Evolutionary conservation across 2,797 vertebrate species (phyloP).

Genomic region (Hydrophis major): DNA sequence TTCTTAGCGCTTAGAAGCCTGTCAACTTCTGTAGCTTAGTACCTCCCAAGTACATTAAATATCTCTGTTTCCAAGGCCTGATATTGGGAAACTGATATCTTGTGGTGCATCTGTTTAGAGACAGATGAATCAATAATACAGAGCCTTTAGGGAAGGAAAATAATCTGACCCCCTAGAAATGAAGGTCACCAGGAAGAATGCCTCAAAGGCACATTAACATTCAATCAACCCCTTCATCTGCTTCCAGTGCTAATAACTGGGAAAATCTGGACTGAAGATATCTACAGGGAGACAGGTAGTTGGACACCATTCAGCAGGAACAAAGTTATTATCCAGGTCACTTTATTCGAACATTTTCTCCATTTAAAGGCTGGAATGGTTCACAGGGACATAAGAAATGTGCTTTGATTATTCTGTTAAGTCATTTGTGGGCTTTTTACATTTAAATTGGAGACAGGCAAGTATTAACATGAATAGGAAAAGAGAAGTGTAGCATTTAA

Average conservation of each 20-base stretch:
- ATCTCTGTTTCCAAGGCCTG: conserved; percentile 17
- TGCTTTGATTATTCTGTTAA: background rate
- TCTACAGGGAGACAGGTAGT: conserved; percentile 17
- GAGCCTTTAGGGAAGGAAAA: conserved; percentile 54
- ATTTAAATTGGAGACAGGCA: background rate
- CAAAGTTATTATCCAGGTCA: conserved; percentile 33
- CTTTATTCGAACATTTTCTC: conserved; percentile 24
- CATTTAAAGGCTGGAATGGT: conserved; percentile 42
- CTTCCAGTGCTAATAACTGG: background rate
- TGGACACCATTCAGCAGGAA: conserved; percentile 16
- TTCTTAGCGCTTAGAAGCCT: conserved; percentile 30
- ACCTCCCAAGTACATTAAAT: conserved; percentile 25
- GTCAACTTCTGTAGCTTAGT: conserved; percentile 36
- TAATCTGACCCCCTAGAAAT: conserved; percentile 54
- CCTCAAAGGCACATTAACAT: conserved; percentile 41
- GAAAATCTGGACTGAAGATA: conserved; percentile 27
- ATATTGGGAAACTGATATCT: conserved; percentile 34
- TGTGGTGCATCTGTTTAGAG: conserved; percentile 52
- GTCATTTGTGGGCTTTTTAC: background rate
- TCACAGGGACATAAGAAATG: background rate
- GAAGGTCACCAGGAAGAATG: conserved; percentile 61
- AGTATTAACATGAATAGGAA: background rate
- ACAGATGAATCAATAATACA: conserved; percentile 58
- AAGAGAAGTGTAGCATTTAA: background rate
- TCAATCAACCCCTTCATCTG: conserved; percentile 32